Evolutionary conservation across 2,888 invertebrate genomes (phyloP).

Genomic region (Argyresthia albistria): DNA sequence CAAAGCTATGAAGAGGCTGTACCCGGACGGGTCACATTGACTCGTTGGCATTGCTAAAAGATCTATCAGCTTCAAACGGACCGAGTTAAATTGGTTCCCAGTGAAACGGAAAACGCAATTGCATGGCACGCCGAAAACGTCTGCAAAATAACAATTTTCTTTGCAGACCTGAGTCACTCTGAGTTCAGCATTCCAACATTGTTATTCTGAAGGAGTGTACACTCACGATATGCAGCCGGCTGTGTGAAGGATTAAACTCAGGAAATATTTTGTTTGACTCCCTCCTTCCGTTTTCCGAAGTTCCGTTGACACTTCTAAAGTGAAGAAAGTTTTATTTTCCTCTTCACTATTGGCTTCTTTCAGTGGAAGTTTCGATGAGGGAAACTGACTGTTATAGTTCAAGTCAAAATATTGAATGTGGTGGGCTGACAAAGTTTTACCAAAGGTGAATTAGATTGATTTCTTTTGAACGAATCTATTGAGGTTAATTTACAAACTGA

Average conservation of each 20-base stretch:
- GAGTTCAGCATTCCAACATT: not conserved
- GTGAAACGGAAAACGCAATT: no score
- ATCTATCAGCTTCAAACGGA: no score
- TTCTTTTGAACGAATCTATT: not conserved
- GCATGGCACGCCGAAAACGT: no score
- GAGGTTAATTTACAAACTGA: not conserved
- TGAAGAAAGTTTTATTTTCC: slow-evolving; percentile 38
- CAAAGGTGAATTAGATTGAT: not conserved
- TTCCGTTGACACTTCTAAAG: slow-evolving; percentile 41
- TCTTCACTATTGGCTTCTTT: slow-evolving; percentile 37
- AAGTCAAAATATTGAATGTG: not conserved
- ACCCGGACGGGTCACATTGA: no score
- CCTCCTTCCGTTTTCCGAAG: slow-evolving; percentile 32
- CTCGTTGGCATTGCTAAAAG: no score
- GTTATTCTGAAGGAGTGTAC: not conserved
- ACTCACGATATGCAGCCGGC: not conserved
- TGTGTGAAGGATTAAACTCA: slow-evolving; percentile 3
- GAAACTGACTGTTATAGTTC: not conserved
- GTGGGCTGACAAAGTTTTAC: not conserved
- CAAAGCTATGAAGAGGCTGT: no score
- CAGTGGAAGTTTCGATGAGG: slow-evolving; percentile 24
- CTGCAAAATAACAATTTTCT: no score
- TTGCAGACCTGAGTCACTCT: no score
- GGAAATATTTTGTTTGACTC: slow-evolving; percentile 7
- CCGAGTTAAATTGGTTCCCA: no score